These are phyloP conservation scores for Penaeus indicus DNA, from an alignment of 1,140 invertebrate species.

Conservation along the genomic window DNA sequence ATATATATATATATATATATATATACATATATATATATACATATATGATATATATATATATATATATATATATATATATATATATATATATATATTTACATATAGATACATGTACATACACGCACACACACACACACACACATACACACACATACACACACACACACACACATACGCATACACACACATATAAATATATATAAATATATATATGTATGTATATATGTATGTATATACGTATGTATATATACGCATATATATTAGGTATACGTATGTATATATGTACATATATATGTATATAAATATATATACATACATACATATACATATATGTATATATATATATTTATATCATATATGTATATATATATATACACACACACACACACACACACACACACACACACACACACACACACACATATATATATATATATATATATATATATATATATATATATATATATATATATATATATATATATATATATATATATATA, in stretches of 20 bases:
- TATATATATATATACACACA: background rate
- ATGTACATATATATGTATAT: background rate
- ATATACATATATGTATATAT: background rate
- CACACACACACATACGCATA: background rate
- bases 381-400: too few species aligned
- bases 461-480: background rate
- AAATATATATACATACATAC: background rate
- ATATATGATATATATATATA: too few species aligned
- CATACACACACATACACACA: background rate
- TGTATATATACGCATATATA: background rate
- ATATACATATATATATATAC: too few species aligned
- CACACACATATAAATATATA: background rate
- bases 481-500: background rate
- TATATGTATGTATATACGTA: constrained; percentile 9
- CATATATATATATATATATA: background rate
- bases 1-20: too few species aligned
- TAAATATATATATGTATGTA: constrained; percentile 1
- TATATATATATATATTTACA: too few species aligned
- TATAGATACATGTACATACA: background rate
- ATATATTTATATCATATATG: constrained; percentile 12
- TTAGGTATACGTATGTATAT: constrained; percentile 2
- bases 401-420: too few species aligned
- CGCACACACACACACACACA: background rate
- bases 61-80: too few species aligned
- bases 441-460: background rate